Conservation (phyloP, 2,888 invertebrate species). For the Mythimna ferrago region DNA sequence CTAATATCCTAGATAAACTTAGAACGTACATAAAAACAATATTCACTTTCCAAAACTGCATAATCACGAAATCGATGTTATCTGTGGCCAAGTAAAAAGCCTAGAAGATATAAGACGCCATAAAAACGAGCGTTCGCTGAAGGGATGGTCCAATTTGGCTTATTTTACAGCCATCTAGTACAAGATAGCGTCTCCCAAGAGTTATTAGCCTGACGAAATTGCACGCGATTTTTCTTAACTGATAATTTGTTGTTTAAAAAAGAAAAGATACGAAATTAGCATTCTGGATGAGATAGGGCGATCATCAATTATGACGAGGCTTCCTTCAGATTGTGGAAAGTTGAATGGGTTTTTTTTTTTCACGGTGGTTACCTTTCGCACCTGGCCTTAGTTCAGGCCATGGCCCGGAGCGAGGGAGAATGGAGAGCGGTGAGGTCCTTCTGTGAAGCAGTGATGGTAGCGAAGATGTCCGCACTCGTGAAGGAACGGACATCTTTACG, state of each 20-base stretch:
- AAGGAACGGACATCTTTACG: too few relatives aligned
- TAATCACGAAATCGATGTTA: conserved; percentile 70
- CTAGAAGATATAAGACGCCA: conserved; percentile 78
- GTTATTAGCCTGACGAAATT: conserved; percentile 84
- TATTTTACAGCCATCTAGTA: conserved; percentile 85
- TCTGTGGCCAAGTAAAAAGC: conserved; percentile 72
- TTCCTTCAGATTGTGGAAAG: conserved; percentile 18
- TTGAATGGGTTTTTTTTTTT: background rate
- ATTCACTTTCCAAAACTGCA: conserved; percentile 30
- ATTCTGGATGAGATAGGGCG: conserved; percentile 44
- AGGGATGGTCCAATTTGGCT: conserved; percentile 85
- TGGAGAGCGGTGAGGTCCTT: too few relatives aligned
- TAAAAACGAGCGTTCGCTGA: conserved; percentile 77
- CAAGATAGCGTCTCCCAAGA: conserved; percentile 77
- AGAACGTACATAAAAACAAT: conserved; percentile 6
- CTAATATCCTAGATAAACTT: too few relatives aligned
- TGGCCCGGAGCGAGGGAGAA: too few relatives aligned
- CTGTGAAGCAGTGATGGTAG: too few relatives aligned
- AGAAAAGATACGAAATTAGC: conserved; percentile 60
- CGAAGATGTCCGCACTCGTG: too few relatives aligned
- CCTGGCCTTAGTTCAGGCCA: too few relatives aligned
- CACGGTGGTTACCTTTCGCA: background rate
- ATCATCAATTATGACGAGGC: conserved; percentile 55
- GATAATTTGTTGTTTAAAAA: conserved; percentile 72
- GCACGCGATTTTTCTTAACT: conserved; percentile 79